Percentiles rank a stretch among this genome's conserved stretches.
Evolutionary conservation across 2,888 invertebrate species (phyloP).

Genomic region (Ernsta delagoae): DNA sequence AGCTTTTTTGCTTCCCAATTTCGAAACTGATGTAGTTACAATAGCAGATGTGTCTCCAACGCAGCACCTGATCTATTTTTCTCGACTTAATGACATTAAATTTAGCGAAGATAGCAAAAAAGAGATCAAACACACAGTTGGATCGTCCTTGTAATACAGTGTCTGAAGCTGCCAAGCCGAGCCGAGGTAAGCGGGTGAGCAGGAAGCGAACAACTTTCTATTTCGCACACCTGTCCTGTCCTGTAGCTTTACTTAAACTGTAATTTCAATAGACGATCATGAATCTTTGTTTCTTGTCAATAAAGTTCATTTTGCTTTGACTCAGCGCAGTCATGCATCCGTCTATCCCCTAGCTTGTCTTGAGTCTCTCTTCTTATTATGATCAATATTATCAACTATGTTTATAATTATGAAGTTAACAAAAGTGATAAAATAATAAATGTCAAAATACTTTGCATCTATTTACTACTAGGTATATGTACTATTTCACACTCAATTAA

Average conservation of each 20-base stretch:
- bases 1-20: neutral
- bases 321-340: neutral
- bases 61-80: neutral
- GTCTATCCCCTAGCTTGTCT: neutral
- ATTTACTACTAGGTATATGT: no score
- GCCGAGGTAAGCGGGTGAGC: slow-evolving; percentile 76
- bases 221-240: slow-evolving; percentile 82
- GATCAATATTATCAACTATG: neutral
- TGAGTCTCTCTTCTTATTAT: neutral
- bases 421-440: no score
- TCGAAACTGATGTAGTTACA: neutral
- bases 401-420: neutral
- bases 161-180: slow-evolving; percentile 52
- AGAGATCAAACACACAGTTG: slow-evolving; percentile 13
- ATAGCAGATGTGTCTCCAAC: neutral
- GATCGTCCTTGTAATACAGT: slow-evolving; percentile 46
- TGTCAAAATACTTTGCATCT: no score
- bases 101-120: slow-evolving; percentile 9
- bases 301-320: slow-evolving; percentile 10
- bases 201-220: slow-evolving; percentile 85
- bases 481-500: no score
- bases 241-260: slow-evolving; percentile 63
- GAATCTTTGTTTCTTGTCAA: slow-evolving; percentile 43
- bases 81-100: neutral
- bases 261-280: slow-evolving; percentile 48